Conservation (phyloP, 1,140 invertebrate species). For the Pogonomyrmex barbatus region DNA sequence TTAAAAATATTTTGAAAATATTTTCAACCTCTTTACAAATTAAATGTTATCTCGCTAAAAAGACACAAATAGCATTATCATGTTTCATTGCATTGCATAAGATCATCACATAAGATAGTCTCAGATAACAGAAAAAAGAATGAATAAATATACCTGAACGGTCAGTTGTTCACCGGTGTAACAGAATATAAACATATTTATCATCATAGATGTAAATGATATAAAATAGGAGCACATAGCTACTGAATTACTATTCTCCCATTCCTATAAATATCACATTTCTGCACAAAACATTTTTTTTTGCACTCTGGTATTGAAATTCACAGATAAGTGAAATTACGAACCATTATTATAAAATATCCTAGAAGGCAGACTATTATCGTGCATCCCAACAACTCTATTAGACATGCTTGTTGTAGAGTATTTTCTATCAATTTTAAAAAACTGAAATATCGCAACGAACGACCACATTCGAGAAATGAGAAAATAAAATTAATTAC, state of each 20-base stretch:
- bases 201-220: slow-evolving; percentile 56
- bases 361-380: slow-evolving; percentile 76
- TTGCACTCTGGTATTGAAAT: not conserved
- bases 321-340: slow-evolving; percentile 1
- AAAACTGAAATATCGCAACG: slow-evolving; percentile 66
- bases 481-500: slow-evolving; percentile 8
- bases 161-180: slow-evolving; percentile 72
- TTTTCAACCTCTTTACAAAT: not conserved
- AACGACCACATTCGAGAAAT: not conserved
- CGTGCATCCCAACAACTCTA: slow-evolving; percentile 78
- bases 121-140: not conserved
- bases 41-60: not conserved
- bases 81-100: not conserved
- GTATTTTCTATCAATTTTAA: slow-evolving; percentile 68
- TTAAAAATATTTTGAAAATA: not conserved
- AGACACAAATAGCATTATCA: not conserved
- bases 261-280: slow-evolving; percentile 62
- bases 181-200: slow-evolving; percentile 72
- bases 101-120: too few relatives aligned
- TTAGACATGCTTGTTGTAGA: slow-evolving; percentile 75
- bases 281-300: not conserved
- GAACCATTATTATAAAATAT: slow-evolving; percentile 78
- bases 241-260: slow-evolving; percentile 61
- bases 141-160: slow-evolving; percentile 59
- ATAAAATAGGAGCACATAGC: slow-evolving; percentile 47